Base-by-base conservation (phyloP, 2,888 invertebrate species). In the Sesia apiformis region DNA sequence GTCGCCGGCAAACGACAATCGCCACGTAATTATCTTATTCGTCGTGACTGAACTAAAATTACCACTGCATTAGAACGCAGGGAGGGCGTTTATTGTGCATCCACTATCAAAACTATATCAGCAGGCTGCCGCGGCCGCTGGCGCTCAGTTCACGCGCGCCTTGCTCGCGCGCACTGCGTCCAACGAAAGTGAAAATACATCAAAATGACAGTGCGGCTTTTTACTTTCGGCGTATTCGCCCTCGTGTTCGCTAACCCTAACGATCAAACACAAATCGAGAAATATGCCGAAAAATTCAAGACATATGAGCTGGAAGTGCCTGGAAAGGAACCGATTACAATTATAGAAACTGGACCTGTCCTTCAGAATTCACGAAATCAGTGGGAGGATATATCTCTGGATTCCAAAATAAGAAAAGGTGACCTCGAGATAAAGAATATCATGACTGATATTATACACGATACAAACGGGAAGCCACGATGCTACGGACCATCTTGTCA, bases 291-390 rank as follows among this genome's bases (percentile, higher is more conserved):
- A 50, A 81, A 77, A 63, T 79, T 89, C 23, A 90, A 86, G 60
- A 84, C 88, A 0, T 92, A 91, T 66, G 85, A 91, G 66, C 63
- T 92, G 49, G 84, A 91, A 56, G 90, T 91, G 51, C 91, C 91
- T 1, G 91, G 91, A 58, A 90, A 90, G 40, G 76, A 86, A 23
- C 90, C 92, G 0, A 91, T 92, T 38, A 89, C 91, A 2, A 91
- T 92, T 40, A 81, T 91, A 56, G 92, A 92, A 74, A 89, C 88
- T 39, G 79, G 76, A 57, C 67, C 76, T 0, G 56, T 68, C 62
- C 65, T 67, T 50, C 67, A 74, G 53, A 60, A 63, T 6, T 58
- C 63, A 4, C 60, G 63, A 23, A 62, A 61, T 38, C 66, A 74
- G 55, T 78, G 77, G 73, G 72, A 75, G 55, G 73, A 76, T 52